phyloP scores from a whole-genome alignment of 2,888 invertebrate genomes.

The Caenorhabditis sp. region DNA sequence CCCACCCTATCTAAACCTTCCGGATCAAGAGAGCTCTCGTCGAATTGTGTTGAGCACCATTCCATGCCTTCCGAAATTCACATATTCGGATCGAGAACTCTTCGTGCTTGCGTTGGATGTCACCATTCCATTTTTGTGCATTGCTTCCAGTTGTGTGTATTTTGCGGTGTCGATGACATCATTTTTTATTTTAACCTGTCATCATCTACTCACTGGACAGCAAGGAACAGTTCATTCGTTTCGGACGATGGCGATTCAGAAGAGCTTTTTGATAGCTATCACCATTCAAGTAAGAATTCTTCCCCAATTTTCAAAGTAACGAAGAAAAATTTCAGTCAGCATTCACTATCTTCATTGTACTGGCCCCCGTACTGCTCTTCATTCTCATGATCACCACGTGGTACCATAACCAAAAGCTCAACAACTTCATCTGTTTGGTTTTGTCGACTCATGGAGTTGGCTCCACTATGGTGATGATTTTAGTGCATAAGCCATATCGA shows the following conservation, averaged over 20 bases:
- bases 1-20: slow-evolving; percentile 1
- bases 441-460: slow-evolving; percentile 13
- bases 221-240: too few relatives aligned
- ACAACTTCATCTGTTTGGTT: background rate
- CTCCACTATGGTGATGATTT: slow-evolving; percentile 11
- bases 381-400: background rate
- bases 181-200: background rate
- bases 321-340: too few relatives aligned
- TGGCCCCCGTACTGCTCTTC: too few relatives aligned
- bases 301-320: too few relatives aligned
- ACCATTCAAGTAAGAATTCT: too few relatives aligned
- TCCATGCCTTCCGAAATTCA: slow-evolving; percentile 1
- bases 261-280: too few relatives aligned
- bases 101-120: background rate
- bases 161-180: background rate
- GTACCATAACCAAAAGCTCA: background rate
- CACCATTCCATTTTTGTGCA: background rate
- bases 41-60: background rate
- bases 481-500: slow-evolving; percentile 23
- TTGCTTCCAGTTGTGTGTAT: background rate
- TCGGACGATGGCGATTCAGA: too few relatives aligned
- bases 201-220: background rate
- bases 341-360: background rate
- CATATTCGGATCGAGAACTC: background rate
- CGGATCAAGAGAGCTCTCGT: slow-evolving; percentile 2